Conservation (phyloP, 2,113 vertebrate species). For the Pandion haliaetus region DNA sequence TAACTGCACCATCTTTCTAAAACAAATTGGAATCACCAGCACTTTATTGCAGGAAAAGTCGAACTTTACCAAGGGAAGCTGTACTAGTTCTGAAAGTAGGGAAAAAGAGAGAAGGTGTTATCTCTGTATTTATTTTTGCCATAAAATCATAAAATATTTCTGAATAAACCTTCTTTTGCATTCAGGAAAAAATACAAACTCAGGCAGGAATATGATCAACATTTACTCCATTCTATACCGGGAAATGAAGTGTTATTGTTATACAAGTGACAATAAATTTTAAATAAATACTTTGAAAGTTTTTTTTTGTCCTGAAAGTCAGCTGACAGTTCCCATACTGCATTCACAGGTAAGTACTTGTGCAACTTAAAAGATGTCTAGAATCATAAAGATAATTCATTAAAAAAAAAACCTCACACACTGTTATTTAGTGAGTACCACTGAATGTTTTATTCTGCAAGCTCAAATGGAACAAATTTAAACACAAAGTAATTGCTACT, state of each 20-base stretch:
- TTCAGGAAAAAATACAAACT: background rate
- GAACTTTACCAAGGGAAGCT: slow-evolving; percentile 93
- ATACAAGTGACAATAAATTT: background rate
- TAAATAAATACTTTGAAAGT: background rate
- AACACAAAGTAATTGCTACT: background rate
- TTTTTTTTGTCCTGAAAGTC: background rate
- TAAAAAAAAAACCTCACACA: background rate
- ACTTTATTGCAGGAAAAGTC: slow-evolving; percentile 98
- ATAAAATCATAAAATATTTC: background rate
- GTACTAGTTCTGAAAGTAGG: slow-evolving; percentile 84
- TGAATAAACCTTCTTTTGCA: background rate
- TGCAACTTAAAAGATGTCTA: background rate
- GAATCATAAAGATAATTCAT: background rate
- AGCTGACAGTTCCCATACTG: background rate
- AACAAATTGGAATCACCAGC: slow-evolving; percentile 90
- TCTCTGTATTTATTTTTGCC: background rate
- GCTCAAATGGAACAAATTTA: background rate
- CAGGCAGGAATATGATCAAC: background rate
- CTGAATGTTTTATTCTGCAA: background rate
- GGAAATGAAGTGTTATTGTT: background rate
- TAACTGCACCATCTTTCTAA: slow-evolving; percentile 90
- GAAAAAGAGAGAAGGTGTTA: background rate
- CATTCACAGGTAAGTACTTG: background rate
- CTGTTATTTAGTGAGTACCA: background rate
- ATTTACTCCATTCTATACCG: background rate